phyloP scores from a whole-genome alignment of 2,113 vertebrate species.

The Mustela lutreola region DNA sequence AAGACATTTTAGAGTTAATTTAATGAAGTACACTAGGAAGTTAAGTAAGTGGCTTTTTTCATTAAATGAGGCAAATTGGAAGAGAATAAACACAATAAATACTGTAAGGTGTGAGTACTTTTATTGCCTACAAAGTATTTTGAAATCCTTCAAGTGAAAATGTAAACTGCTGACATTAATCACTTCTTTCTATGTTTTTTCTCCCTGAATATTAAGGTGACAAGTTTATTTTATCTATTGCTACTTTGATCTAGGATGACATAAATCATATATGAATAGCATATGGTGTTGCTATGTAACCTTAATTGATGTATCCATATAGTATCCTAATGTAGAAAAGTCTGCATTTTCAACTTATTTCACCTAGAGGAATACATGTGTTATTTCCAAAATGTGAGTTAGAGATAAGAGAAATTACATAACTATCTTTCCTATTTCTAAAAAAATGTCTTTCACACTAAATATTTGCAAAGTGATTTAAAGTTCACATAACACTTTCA shows the following conservation, averaged over 20 bases:
- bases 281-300: neutral
- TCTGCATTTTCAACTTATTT: neutral
- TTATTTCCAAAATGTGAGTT: constrained; percentile 54
- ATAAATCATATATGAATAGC: neutral
- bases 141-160: constrained; percentile 57
- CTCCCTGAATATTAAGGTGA: neutral
- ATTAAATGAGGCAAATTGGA: constrained; percentile 71
- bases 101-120: constrained; percentile 45
- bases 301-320: neutral
- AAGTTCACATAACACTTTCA: neutral
- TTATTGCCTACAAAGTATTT: constrained; percentile 65
- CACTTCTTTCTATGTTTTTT: constrained; percentile 28
- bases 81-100: constrained; percentile 69
- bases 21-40: constrained; percentile 76
- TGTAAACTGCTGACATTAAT: constrained; percentile 33
- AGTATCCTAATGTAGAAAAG: neutral
- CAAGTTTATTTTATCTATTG: constrained; percentile 14
- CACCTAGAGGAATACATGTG: neutral
- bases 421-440: neutral
- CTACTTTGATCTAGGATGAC: constrained; percentile 46
- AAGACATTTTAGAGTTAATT: constrained; percentile 81
- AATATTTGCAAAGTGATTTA: neutral
- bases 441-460: neutral
- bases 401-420: neutral
- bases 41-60: constrained; percentile 76